phyloP scores from a whole-genome alignment of 2,113 vertebrate genomes.

The Aramus guarauna region DNA sequence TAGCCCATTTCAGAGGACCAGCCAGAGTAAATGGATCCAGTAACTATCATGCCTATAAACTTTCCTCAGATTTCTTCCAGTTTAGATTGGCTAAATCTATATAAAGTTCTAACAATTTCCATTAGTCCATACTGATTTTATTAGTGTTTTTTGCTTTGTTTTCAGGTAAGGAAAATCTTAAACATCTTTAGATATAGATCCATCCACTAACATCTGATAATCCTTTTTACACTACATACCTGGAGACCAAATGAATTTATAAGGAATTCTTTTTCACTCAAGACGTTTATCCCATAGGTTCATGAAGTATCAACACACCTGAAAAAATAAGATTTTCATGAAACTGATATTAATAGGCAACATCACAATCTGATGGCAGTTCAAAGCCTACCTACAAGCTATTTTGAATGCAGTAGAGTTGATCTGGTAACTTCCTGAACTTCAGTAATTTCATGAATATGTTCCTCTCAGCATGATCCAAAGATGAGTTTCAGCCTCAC shows the following conservation, averaged over 20 bases:
- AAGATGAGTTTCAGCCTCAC: slow-evolving; percentile 53
- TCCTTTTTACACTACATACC: not conserved
- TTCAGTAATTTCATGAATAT: not conserved
- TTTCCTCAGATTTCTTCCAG: not conserved
- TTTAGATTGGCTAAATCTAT: not conserved
- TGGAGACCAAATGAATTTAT: not conserved
- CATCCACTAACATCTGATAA: not conserved
- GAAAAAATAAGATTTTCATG: not conserved
- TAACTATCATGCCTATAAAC: not conserved
- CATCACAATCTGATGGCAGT: not conserved
- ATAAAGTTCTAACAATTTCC: not conserved
- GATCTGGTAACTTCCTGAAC: not conserved
- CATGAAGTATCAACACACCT: not conserved
- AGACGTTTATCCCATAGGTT: not conserved
- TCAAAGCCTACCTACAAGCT: not conserved
- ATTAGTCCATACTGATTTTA: not conserved
- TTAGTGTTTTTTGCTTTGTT: not conserved
- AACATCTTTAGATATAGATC: not conserved
- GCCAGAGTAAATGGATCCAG: not conserved
- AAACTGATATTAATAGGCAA: not conserved
- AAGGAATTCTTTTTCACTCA: not conserved
- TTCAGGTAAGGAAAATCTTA: not conserved
- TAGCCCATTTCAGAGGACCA: not conserved
- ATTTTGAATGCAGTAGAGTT: not conserved
- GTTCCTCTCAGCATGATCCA: slow-evolving; percentile 72